phyloP scores from a whole-genome alignment of 2,888 invertebrate genomes.

The Pachycephus smyrnensis region DNA sequence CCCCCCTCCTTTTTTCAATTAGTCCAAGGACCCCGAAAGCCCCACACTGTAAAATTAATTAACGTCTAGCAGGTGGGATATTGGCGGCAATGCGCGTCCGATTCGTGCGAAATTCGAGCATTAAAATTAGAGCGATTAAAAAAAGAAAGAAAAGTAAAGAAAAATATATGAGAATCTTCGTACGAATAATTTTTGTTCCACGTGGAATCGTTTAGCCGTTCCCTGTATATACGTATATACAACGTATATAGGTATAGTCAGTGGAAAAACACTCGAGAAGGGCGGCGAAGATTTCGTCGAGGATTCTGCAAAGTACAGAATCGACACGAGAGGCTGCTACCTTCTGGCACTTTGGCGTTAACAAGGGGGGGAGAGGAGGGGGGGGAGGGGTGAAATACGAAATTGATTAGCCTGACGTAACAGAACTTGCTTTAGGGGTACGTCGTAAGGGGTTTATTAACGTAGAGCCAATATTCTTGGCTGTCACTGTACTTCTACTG shows the following conservation, averaged over 20 bases:
- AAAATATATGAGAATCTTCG: neutral
- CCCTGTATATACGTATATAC: too few species aligned
- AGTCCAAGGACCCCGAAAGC: neutral
- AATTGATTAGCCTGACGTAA: neutral
- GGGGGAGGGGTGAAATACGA: neutral
- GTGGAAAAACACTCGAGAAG: neutral
- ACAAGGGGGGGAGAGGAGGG: neutral
- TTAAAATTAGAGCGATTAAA: neutral
- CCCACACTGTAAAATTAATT: neutral
- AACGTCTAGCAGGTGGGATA: neutral
- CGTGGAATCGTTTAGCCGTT: neutral
- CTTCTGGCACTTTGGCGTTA: neutral
- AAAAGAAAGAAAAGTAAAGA: too few species aligned
- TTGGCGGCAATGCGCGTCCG: neutral
- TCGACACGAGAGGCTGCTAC: neutral
- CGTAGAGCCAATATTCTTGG: neutral
- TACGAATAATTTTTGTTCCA: neutral
- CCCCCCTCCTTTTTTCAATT: neutral
- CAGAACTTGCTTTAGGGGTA: neutral
- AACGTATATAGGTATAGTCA: neutral
- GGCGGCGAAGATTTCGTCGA: neutral
- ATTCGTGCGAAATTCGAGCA: neutral
- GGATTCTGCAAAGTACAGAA: neutral
- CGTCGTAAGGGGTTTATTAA: neutral
- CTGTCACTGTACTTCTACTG: neutral